Evolutionary conservation across 1,140 invertebrate genomes (phyloP).

Genomic region (Colletes latitarsis): DNA sequence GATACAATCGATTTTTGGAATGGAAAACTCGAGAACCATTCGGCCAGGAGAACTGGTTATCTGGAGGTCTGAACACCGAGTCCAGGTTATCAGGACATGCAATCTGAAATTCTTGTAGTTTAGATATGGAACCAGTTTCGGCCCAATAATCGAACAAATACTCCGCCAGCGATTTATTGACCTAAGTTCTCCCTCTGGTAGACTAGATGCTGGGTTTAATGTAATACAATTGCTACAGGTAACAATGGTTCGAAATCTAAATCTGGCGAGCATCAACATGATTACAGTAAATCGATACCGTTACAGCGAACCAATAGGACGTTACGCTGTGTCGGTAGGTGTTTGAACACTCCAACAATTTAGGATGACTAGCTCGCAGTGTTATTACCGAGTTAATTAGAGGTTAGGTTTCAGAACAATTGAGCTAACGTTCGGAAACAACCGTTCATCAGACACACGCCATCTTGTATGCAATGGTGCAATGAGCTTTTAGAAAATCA

Average conservation of each 20-base stretch:
- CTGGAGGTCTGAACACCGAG: conserved; percentile 30
- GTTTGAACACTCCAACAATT: neutral
- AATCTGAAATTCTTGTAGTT: conserved; percentile 29
- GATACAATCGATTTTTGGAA: conserved; percentile 19
- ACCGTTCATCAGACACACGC: no score
- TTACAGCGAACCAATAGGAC: neutral
- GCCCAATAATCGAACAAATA: conserved; percentile 29
- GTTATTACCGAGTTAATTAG: no score
- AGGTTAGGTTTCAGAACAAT: no score
- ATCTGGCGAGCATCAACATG: neutral
- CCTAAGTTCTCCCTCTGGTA: neutral
- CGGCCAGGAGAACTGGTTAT: conserved; percentile 29
- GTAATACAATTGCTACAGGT: neutral
- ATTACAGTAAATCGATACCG: neutral
- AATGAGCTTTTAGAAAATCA: no score
- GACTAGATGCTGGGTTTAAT: neutral
- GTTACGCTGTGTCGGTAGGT: neutral
- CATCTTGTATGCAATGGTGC: no score
- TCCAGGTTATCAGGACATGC: conserved; percentile 31
- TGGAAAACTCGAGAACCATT: conserved; percentile 29
- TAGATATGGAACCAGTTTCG: conserved; percentile 41
- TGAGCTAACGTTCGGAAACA: no score
- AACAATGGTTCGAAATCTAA: neutral
- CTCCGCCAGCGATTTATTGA: neutral
- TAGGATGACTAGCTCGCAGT: neutral